Base-by-base conservation (phyloP, 2,888 invertebrate genomes). In the Melinaea marsaeus region DNA sequence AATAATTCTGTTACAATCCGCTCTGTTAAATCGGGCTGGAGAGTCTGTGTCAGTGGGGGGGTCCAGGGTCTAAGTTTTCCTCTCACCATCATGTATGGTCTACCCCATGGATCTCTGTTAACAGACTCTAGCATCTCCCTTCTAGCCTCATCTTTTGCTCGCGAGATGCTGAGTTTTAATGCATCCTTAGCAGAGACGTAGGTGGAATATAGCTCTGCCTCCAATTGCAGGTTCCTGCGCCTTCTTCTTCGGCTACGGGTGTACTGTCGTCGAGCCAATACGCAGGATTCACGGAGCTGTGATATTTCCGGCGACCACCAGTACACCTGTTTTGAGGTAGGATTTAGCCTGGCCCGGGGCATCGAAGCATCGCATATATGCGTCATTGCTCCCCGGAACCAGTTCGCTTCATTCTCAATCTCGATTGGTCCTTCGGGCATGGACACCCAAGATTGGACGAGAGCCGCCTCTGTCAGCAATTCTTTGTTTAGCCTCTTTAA, bases 301-400 rank as follows among this genome's bases (percentile, higher is more conserved):
- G 62, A 58, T 7, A 68, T 64, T 11, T 59, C 61, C 22, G 22
- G 9, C 11, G 61, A 56, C 66, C 68, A 69, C 68, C 68, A 69
- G 47, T 69, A 65, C 32, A 60, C 58, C 3, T 61, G 32, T n/a
- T 57, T 22, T n/a, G 33, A 46, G 13, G 57, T 11, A 32, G 48
- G 13, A 9, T 4, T 51, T 1, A 2, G 46, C 2, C 13, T 22
- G 5, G 45, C 51, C 33, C 65, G 34, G 1, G 62, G 62, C 66
- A 69, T 69, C 3, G 66, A 58, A 0, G 51, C 59, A 13, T 69
- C 63, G 48, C 70, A 70, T 4, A 70, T 63, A 1, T n/a, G 37
- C 4, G 60, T 59, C 68, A 69, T 66, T 2, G 46, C 55, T 0
- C 57, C 55, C 45, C 56, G 35, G 5, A 67, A 62, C 58, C 61